Percentiles rank a stretch among this genome's conserved stretches.
Conservation (phyloP, 2,797 vertebrate genomes). For the Acrossocheilus wenchowensis region DNA sequence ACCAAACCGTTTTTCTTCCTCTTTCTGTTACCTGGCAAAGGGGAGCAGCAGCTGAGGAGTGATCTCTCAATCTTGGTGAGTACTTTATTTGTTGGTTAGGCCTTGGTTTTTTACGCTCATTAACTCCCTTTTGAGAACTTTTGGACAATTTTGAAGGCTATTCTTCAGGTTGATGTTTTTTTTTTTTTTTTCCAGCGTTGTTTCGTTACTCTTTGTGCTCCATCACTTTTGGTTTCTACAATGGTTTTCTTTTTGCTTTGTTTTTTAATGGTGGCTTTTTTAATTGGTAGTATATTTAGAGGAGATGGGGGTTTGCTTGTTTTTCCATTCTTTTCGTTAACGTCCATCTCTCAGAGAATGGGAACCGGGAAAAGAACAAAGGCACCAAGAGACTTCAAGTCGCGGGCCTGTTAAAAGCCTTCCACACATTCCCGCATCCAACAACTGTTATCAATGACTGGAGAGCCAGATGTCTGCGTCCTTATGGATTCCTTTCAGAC, state of each 20-base stretch:
- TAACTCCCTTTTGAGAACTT: not conserved
- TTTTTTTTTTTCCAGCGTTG: not conserved
- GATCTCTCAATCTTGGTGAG: constrained; percentile 80
- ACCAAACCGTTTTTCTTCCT: constrained; percentile 69
- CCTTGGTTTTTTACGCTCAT: not conserved
- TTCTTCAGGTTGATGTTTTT: too few relatives aligned
- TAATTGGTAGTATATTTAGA: fast-evolving
- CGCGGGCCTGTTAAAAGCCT: constrained; percentile 4
- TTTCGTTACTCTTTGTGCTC: not conserved
- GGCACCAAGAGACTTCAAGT: constrained; percentile 60
- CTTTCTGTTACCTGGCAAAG: constrained; percentile 87
- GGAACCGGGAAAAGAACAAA: constrained; percentile 73
- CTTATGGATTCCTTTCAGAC: constrained; percentile 39
- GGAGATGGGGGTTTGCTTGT: too few relatives aligned
- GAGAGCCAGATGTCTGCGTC: constrained; percentile 55
- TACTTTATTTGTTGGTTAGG: not conserved
- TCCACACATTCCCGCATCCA: not conserved
- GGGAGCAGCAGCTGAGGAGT: constrained; percentile 78
- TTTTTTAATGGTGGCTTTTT: not conserved
- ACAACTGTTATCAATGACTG: constrained; percentile 41
- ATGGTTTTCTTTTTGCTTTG: not conserved
- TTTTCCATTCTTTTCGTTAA: not conserved
- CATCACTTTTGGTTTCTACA: not conserved
- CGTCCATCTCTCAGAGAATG: not conserved
- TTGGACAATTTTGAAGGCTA: fast-evolving